Conservation (phyloP, 2,888 invertebrate species). For the Cantharis flavilabris region DNA sequence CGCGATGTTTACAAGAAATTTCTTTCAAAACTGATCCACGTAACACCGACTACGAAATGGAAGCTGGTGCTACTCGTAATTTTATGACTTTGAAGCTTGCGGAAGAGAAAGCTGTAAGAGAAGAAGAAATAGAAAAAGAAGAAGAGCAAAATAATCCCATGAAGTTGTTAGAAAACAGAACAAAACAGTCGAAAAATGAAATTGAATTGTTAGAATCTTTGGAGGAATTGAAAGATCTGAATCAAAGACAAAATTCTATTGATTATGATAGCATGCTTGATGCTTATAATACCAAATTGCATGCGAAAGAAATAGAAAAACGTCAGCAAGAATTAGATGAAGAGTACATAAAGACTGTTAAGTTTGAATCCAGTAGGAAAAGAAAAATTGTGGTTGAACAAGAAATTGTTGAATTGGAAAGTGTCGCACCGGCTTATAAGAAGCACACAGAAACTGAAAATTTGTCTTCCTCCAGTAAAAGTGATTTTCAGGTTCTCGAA, state of each 20-base stretch:
- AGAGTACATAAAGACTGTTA: conserved; percentile 70
- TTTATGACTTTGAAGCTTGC: conserved; percentile 83
- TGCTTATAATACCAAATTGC: conserved; percentile 71
- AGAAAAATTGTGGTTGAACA: conserved; percentile 64
- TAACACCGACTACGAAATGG: conserved; percentile 97
- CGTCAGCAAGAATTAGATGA: conserved; percentile 82
- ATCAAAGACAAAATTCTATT: conserved; percentile 83
- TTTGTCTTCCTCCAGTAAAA: too few species aligned
- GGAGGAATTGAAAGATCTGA: conserved; percentile 94
- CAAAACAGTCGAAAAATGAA: conserved; percentile 91
- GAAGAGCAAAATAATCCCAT: conserved; percentile 98
- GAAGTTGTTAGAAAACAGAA: conserved; percentile 95
- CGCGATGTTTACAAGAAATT: conserved; percentile 96
- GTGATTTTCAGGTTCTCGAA: not conserved
- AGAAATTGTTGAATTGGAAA: conserved; percentile 71
- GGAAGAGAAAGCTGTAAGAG: conserved; percentile 88
- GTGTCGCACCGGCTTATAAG: conserved; percentile 51
- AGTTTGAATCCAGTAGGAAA: conserved; percentile 51
- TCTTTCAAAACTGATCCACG: conserved; percentile 98
- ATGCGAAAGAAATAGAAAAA: conserved; percentile 67
- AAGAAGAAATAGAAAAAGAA: conserved; percentile 76
- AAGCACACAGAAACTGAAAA: conserved; percentile 4
- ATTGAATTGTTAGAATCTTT: conserved; percentile 92
- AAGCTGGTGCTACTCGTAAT: conserved; percentile 97
- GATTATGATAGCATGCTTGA: conserved; percentile 87